Base-by-base conservation (phyloP, 2,797 vertebrate genomes). In the Fundulus diaphanus region DNA sequence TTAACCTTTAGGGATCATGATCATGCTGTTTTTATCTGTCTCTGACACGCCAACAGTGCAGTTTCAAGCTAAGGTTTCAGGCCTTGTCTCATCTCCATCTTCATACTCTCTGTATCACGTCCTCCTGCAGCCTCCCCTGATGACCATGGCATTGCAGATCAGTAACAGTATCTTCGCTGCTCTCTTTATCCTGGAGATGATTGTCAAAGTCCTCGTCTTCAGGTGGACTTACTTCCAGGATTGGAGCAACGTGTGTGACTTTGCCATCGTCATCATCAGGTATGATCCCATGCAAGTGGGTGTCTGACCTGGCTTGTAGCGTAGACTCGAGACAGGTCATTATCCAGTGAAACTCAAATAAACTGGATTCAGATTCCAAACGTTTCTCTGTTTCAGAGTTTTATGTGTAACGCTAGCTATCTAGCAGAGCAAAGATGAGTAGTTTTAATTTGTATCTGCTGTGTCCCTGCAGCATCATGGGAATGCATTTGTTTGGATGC, bases 401-500 rank as follows among this genome's bases (percentile, higher is more conserved):
- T 35, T 4, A 37, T 22, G 12, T 63, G 37, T 11, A 33, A 63
- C 37, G 9, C 42, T 15, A 27, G n/a, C 37, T n/a, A 24, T 40
- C 61, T n/a, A 6, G 35, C 24, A 65, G 9, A n/a, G 2, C 22
- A 7, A 6, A 40, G 35, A 15, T 40, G 11, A 40, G 35, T 24
- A n/a, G n/a, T 22, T 40, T 42, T 61, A 54, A 35, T 29, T 61
- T 15, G 22, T 7, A n/a, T 40, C 61, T 33, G 7, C 37, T 65
- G 33, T 65, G 67, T 18, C 16, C 49, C 16, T 79, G n/a, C 81
- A 98, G 97, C 85, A 94, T 98, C 81, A 92, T 97, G 0, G 97
- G 97, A 12, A 97, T 97, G 97, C 96, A 97, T 70, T 94, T 98
- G 1, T 98, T 98, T 48, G 96, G 97, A 5, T 96, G 96, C 82